Evolutionary conservation across 2,888 invertebrate genomes (phyloP), one percentile per base, ranked within the genome.

Genomic region (Venustoraphidia nigricollis): DNA sequence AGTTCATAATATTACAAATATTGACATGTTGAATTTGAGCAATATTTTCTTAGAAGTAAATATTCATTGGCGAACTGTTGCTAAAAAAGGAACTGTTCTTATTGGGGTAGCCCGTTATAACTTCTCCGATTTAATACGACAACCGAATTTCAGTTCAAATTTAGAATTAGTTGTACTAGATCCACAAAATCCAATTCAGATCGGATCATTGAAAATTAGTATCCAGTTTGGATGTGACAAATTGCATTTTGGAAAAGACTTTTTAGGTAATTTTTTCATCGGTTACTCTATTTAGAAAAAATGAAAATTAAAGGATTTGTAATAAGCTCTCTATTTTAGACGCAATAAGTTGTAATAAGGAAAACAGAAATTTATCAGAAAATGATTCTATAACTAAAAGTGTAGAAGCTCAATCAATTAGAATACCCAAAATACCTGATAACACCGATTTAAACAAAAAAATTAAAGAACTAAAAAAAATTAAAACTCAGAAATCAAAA

Each of bases 201-300:
- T 65, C 42, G 73, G 72, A 1, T 65, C 62, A 44, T 55, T 73
- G 27, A 70, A 66, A 59, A 61, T 72, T 8, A 63, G 64, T 4
- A 54, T 67, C 35, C 69, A 71, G 55, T 61, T 75, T 46, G 71
- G 71, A 8, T 68, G 67, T 54, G 70, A 70, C 53, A 61, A 62
- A 54, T 57, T 67, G 44, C 68, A 72, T 56, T 73, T 72, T 59
- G 73, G 71, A 38, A 67, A 65, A 57, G 66, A 72, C 53, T 70
- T 70, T 57, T 57, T 71, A 52, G 68, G 68, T 69, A 59, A 59
- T 57, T 54, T 44, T 36, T 27, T 27, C 27, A 27, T 5, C 6
- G 27, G 5, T 27, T 27, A 27, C 27, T 27, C 6, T 27, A 27
- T 14, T 14, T 11, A 41, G 6, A 43, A 10, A 43, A 43, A 10